Conservation (phyloP, 2,113 vertebrate genomes). For the Corythoichthys intestinalis region DNA sequence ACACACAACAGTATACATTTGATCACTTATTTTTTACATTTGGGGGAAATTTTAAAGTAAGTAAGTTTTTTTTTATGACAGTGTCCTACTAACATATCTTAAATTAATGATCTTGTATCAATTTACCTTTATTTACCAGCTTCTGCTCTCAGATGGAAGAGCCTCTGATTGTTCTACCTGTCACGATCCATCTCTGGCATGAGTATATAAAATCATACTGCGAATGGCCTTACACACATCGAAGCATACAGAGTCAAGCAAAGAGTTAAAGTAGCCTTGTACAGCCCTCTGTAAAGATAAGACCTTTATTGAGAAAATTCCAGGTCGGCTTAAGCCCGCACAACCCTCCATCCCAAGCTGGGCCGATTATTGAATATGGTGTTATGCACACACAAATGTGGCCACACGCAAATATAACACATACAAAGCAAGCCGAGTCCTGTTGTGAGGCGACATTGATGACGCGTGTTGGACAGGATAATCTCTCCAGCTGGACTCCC, state of each 20-base stretch:
- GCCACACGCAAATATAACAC: slow-evolving; percentile 22
- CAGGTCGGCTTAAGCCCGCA: slow-evolving; percentile 75
- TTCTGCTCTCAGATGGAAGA: no score
- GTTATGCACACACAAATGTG: slow-evolving; percentile 41
- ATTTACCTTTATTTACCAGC: no score
- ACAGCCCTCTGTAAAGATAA: slow-evolving; percentile 73
- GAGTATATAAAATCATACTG: neutral
- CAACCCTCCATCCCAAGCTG: slow-evolving; percentile 59
- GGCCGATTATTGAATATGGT: slow-evolving; percentile 57
- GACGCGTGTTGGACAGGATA: slow-evolving; percentile 67
- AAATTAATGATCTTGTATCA: no score
- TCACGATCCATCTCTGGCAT: no score
- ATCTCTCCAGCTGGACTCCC: slow-evolving; percentile 62
- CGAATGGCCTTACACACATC: neutral
- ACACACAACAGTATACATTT: no score
- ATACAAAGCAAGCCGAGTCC: slow-evolving; percentile 46
- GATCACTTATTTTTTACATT: no score
- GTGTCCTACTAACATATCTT: no score
- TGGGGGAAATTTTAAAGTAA: no score
- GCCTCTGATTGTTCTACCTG: no score
- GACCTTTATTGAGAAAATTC: slow-evolving; percentile 81
- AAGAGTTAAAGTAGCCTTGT: slow-evolving; percentile 25
- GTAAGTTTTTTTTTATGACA: no score
- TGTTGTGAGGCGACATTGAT: slow-evolving; percentile 60
- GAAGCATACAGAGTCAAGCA: slow-evolving; percentile 18